Conservation (phyloP, 1,140 invertebrate genomes). For the Lasioglossum baleicum region DNA sequence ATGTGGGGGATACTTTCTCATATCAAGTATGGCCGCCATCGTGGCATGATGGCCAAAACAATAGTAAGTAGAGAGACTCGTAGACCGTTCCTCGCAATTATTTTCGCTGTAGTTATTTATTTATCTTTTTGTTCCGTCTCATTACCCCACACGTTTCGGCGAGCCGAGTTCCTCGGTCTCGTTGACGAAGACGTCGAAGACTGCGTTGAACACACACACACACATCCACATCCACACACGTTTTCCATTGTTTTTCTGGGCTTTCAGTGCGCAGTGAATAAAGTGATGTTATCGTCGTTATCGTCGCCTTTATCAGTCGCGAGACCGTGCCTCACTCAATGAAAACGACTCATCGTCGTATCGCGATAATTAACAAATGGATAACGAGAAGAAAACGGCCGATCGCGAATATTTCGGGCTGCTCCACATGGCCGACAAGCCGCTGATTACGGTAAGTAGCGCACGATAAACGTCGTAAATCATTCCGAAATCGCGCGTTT, state of each 20-base stretch:
- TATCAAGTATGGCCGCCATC: slow-evolving; percentile 81
- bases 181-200: neutral
- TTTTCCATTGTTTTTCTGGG: slow-evolving; percentile 45
- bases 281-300: slow-evolving; percentile 63
- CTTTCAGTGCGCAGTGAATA: slow-evolving; percentile 62
- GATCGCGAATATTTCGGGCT: slow-evolving; percentile 29
- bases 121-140: neutral
- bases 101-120: slow-evolving; percentile 25
- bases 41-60: slow-evolving; percentile 80
- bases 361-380: slow-evolving; percentile 53
- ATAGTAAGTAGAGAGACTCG: slow-evolving; percentile 75
- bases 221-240: too few species aligned
- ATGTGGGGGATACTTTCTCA: slow-evolving; percentile 80
- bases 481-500: neutral
- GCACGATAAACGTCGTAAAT: neutral
- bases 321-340: slow-evolving; percentile 36
- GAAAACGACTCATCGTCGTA: slow-evolving; percentile 26
- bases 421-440: slow-evolving; percentile 21
- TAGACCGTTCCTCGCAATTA: slow-evolving; percentile 30
- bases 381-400: slow-evolving; percentile 41
- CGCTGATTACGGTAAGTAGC: slow-evolving; percentile 55
- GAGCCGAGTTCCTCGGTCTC: neutral
- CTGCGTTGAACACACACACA: neutral
- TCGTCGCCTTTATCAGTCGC: slow-evolving; percentile 47
- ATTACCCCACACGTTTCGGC: neutral